Percentiles rank a stretch among this genome's conserved stretches.
Evolutionary conservation across 2,888 invertebrate species (phyloP).

Genomic region (Terebella lapidaria): DNA sequence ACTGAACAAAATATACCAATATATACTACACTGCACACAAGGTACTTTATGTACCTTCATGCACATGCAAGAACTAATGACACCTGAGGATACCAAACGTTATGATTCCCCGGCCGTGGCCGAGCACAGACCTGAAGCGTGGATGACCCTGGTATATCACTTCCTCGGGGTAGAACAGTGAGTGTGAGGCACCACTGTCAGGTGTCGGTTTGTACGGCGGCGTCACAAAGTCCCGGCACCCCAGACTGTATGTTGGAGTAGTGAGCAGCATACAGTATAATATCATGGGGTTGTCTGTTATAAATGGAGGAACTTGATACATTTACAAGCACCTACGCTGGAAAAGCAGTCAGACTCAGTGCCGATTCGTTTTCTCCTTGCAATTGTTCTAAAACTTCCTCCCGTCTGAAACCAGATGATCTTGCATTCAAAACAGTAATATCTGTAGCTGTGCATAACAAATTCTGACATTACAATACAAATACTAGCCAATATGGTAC

Average conservation of each 20-base stretch:
- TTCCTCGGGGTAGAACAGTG: slow-evolving; percentile 85
- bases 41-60: too few species aligned
- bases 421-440: too few species aligned
- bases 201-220: slow-evolving; percentile 60
- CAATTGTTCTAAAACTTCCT: slow-evolving; percentile 71
- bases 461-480: too few species aligned
- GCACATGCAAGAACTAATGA: too few species aligned
- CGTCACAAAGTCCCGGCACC: slow-evolving; percentile 80
- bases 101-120: too few species aligned
- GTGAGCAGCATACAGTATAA: not conserved
- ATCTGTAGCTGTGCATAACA: too few species aligned
- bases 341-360: slow-evolving; percentile 87
- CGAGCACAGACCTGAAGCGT: slow-evolving; percentile 65
- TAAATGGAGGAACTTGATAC: too few species aligned
- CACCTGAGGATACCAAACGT: too few species aligned
- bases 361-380: slow-evolving; percentile 58
- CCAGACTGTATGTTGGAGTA: slow-evolving; percentile 59
- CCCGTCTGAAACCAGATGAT: slow-evolving; percentile 59
- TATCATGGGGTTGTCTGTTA: too few species aligned
- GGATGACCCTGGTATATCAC: slow-evolving; percentile 94
- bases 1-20: too few species aligned
- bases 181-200: slow-evolving; percentile 68
- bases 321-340: slow-evolving; percentile 66
- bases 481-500: too few species aligned
- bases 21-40: too few species aligned